These are phyloP conservation scores for Drosophila monieri DNA, from an alignment of 2,888 invertebrate species.

Conservation along the genomic window DNA sequence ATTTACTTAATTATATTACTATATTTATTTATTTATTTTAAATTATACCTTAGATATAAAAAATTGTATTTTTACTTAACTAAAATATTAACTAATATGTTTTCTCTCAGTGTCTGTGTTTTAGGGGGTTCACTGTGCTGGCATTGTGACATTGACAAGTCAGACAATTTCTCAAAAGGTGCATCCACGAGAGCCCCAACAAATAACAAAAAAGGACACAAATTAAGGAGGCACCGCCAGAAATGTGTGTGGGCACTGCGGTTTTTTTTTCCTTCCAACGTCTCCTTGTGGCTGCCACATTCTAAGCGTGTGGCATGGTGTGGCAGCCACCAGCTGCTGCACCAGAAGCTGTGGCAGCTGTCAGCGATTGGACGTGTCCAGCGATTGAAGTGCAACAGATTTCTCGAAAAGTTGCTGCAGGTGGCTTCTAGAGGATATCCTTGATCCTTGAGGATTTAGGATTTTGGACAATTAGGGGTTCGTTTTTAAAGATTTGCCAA, in stretches of 20 bases:
- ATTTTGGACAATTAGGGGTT: neutral
- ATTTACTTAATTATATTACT: no score
- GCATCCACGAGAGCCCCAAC: slow-evolving; percentile 10
- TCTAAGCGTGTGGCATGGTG: slow-evolving; percentile 2
- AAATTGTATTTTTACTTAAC: no score
- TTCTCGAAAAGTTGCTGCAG: neutral
- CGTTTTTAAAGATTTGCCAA: neutral
- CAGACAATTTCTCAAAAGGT: slow-evolving; percentile 61
- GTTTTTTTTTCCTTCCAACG: neutral
- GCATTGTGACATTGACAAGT: slow-evolving; percentile 62
- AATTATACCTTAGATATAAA: no score
- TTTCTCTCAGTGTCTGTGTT: slow-evolving; percentile 2
- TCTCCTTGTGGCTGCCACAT: slow-evolving; percentile 1
- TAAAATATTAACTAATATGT: no score
- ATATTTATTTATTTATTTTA: no score
- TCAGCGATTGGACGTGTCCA: slow-evolving; percentile 1
- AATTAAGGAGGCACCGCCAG: slow-evolving; percentile 11
- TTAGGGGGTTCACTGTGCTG: slow-evolving; percentile 36
- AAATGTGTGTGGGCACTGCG: neutral
- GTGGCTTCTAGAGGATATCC: neutral
- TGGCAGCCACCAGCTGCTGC: neutral
- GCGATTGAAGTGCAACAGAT: slow-evolving; percentile 2
- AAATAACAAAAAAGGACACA: slow-evolving; percentile 2
- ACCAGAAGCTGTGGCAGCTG: slow-evolving; percentile 1
- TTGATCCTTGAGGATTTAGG: neutral